Evolutionary conservation across 2,797 vertebrate species (phyloP), one percentile per base, ranked within the genome.

Genomic region (Cottoperca gobio): DNA sequence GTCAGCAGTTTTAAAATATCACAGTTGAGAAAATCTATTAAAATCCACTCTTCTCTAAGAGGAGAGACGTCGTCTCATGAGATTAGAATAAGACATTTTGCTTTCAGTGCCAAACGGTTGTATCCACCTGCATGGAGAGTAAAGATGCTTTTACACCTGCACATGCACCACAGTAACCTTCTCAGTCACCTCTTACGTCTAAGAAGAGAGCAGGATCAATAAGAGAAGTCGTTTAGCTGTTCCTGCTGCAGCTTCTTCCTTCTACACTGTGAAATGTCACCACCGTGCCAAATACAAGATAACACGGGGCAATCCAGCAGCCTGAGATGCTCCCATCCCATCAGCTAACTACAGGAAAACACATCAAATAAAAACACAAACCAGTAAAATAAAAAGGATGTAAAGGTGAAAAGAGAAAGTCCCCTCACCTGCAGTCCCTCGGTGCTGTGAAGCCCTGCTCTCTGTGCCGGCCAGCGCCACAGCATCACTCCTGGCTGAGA

Each of bases 391-490:
- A 31, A 16, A 37, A 37, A 21, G 13, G 12, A 19, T 6, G 13
- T 2, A 28, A 60, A 45, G 21, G 52, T 58, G 57, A 63, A 80
- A 67, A 69, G 53, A 58, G 76, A 78, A n/a, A 79, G 64, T 60
- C 23, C 40, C 46, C 86, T 91, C 89, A 94, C 93, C 90, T 92
- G 90, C 78, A 84, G 88, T 87, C 70, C 66, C 70, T 88, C 74
- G 11, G 60, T 53, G 70, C 74, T 74, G 73, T 88, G 86, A 73
- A 60, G 60, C 83, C 76, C 48, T 62, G 50, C 63, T 67, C 37
- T 85, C 49, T 54, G 80, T 59, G 78, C 28, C 74, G 54, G 19
- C 21, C 78, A 55, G 46, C 49, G 17, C 54, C 70, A 8, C 52
- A 70, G 64, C 78, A 40, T 40, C 16, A 71, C 77, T 60, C 50